These are phyloP conservation scores for Dromaius novaehollandiae DNA, from an alignment of 2,113 vertebrate genomes.

Conservation along the genomic window DNA sequence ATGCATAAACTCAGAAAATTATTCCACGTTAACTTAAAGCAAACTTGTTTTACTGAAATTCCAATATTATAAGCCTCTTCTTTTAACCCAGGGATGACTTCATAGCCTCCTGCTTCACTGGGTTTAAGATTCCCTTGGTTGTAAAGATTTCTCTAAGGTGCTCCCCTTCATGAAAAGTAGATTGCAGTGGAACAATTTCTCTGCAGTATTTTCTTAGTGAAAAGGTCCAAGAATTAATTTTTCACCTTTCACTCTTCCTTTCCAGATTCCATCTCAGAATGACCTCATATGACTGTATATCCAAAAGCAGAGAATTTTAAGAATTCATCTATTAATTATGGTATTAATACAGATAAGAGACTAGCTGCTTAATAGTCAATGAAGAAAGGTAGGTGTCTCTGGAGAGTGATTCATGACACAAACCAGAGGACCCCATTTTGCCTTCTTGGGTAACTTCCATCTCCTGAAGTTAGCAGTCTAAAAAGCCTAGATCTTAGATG, in stretches of 20 bases:
- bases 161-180: background rate
- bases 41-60: background rate
- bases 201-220: background rate
- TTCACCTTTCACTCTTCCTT: background rate
- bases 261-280: background rate
- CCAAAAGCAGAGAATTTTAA: background rate
- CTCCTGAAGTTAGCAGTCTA: too few relatives aligned
- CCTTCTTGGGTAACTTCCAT: too few relatives aligned
- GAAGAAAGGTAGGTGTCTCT: too few relatives aligned
- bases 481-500: too few relatives aligned
- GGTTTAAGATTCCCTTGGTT: slow-evolving; percentile 10
- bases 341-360: too few relatives aligned
- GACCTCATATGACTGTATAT: background rate
- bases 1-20: background rate
- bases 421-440: too few relatives aligned
- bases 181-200: background rate
- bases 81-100: background rate
- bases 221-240: background rate
- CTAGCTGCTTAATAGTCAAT: too few relatives aligned
- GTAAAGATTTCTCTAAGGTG: slow-evolving; percentile 7
- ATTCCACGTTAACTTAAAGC: background rate
- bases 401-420: too few relatives aligned
- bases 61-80: background rate
- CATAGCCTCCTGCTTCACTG: background rate
- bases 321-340: too few relatives aligned